Evolutionary conservation across 2,888 invertebrate species (phyloP).

Genomic region (Pyrocoelia pectoralis): DNA sequence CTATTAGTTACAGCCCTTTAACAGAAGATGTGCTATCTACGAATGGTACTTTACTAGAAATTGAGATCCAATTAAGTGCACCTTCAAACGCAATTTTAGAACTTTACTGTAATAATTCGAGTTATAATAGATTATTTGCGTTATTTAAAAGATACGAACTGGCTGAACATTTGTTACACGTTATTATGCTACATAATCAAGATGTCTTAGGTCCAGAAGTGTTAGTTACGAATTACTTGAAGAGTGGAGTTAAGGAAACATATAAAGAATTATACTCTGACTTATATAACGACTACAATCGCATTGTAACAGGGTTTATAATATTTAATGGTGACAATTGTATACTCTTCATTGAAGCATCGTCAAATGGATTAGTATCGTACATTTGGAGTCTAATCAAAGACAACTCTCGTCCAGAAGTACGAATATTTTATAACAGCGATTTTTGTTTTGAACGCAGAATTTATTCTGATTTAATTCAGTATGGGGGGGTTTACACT

Average conservation of each 20-base stretch:
- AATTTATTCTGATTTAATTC: conserved; percentile 46
- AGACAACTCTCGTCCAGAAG: conserved; percentile 21
- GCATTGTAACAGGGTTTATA: conserved; percentile 42
- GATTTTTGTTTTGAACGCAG: conserved; percentile 50
- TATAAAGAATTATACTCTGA: background rate
- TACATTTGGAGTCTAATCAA: conserved; percentile 34
- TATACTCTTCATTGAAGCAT: conserved; percentile 41
- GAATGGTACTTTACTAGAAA: conserved; percentile 39
- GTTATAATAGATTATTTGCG: conserved; percentile 40
- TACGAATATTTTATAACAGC: conserved; percentile 50
- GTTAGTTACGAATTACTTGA: conserved; percentile 37
- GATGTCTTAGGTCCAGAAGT: conserved; percentile 27
- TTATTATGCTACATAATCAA: conserved; percentile 40
- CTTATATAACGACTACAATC: background rate
- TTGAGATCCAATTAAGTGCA: conserved; percentile 40
- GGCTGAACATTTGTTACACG: conserved; percentile 37
- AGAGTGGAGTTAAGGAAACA: too few relatives aligned
- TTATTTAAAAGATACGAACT: conserved; percentile 36
- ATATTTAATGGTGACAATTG: conserved; percentile 37
- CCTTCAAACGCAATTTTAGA: conserved; percentile 23
- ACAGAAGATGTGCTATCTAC: conserved; percentile 36
- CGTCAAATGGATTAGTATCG: conserved; percentile 23
- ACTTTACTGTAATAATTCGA: conserved; percentile 12
- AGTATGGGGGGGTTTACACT: conserved; percentile 44
- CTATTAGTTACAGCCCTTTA: conserved; percentile 35